Percentiles rank a stretch among this genome's conserved stretches.
Conservation (phyloP, 2,113 vertebrate genomes). For the Hyperopisus bebe region DNA sequence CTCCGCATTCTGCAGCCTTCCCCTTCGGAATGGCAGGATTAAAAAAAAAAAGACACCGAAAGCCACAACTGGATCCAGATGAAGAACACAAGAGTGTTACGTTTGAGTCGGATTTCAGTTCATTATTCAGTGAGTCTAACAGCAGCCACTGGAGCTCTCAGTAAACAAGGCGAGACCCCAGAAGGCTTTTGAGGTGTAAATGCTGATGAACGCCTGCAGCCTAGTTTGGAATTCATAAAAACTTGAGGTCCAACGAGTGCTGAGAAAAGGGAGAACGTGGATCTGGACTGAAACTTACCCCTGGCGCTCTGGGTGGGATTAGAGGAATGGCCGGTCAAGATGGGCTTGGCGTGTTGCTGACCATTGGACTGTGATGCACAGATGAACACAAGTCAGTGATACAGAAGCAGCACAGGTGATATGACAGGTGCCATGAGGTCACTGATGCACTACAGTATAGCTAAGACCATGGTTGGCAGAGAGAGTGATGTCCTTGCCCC, state of each 20-base stretch:
- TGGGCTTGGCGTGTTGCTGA: neutral
- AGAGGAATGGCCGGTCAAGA: neutral
- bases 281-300: neutral
- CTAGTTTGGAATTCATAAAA: constrained; percentile 27
- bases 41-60: constrained; percentile 25
- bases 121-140: constrained; percentile 55
- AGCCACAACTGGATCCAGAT: constrained; percentile 59
- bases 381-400: neutral
- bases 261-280: constrained; percentile 37
- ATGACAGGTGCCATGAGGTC: neutral
- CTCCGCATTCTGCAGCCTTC: constrained; percentile 37
- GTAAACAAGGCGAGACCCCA: constrained; percentile 34
- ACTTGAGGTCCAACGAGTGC: constrained; percentile 40
- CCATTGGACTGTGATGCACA: neutral
- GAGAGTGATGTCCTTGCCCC: neutral
- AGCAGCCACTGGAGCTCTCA: constrained; percentile 18
- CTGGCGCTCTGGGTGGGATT: neutral
- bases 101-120: constrained; percentile 50
- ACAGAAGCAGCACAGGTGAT: neutral
- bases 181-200: constrained; percentile 47
- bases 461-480: neutral
- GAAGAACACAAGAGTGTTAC: constrained; percentile 47
- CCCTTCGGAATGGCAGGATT: constrained; percentile 1
- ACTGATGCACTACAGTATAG: neutral
- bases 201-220: constrained; percentile 36